Conservation (phyloP, 2,888 invertebrate species). For the Drosophila formosana region DNA sequence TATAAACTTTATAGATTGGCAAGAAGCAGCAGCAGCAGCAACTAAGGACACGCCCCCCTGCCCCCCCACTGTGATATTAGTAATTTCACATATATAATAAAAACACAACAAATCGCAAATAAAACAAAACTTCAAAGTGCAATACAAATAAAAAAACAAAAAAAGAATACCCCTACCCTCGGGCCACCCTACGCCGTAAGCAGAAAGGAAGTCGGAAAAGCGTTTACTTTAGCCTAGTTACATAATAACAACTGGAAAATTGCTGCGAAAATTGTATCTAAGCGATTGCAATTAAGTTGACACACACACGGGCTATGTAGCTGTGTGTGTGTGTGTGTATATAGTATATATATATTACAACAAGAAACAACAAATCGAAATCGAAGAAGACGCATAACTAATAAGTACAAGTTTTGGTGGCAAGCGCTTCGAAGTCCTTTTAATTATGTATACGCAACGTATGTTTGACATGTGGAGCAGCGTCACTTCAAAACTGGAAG, state of each 20-base stretch:
- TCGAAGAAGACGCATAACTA: neutral
- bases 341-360: neutral
- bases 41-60: slow-evolving; percentile 41
- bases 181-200: slow-evolving; percentile 20
- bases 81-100: slow-evolving; percentile 59
- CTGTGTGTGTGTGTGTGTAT: slow-evolving; percentile 15
- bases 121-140: slow-evolving; percentile 37
- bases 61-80: slow-evolving; percentile 64
- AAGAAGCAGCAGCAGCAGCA: slow-evolving; percentile 36
- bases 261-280: slow-evolving; percentile 10
- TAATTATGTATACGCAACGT: slow-evolving; percentile 86
- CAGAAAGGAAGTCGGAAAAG: slow-evolving; percentile 35
- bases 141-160: slow-evolving; percentile 39
- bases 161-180: slow-evolving; percentile 14
- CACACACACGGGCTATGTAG: slow-evolving; percentile 25
- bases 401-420: slow-evolving; percentile 42
- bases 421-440: slow-evolving; percentile 38
- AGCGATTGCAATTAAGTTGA: slow-evolving; percentile 15
- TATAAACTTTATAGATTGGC: slow-evolving; percentile 55
- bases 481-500: slow-evolving; percentile 86
- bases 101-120: neutral
- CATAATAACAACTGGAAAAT: slow-evolving; percentile 16
- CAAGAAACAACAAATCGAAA: neutral
- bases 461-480: slow-evolving; percentile 86
- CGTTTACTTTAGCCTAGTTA: slow-evolving; percentile 40